These are phyloP conservation scores for Brachionus asplanchnoidis DNA, from an alignment of 1,140 invertebrate species.

Conservation along the genomic window DNA sequence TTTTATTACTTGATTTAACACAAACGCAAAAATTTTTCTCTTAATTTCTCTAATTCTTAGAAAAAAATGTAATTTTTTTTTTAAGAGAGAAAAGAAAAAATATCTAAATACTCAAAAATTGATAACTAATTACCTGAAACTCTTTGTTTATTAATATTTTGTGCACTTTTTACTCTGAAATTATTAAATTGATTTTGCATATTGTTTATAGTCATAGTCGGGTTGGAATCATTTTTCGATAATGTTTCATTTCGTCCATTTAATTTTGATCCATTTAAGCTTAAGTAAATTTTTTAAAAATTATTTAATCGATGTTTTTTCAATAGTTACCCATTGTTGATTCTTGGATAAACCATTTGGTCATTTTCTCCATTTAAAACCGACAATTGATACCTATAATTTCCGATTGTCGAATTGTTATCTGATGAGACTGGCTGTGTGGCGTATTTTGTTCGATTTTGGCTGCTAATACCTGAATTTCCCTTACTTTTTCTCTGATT, in stretches of 20 bases:
- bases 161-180: constrained; percentile 30
- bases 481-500: neutral
- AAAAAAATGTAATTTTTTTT: neutral
- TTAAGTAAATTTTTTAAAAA: neutral
- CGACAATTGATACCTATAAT: constrained; percentile 35
- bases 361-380: constrained; percentile 1
- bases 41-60: neutral
- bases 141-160: constrained; percentile 26
- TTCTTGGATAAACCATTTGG: neutral
- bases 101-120: neutral
- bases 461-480: neutral
- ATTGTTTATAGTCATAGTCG: constrained; percentile 4
- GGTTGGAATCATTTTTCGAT: neutral
- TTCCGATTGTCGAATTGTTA: neutral
- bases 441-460: neutral
- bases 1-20: neutral
- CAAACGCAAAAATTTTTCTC: neutral
- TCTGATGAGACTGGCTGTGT: neutral
- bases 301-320: neutral
- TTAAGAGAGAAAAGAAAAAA: neutral
- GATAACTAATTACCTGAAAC: neutral
- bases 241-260: neutral
- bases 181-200: constrained; percentile 33
- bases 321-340: neutral
- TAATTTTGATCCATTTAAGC: neutral